A percentile compares a stretch with the other conserved stretches of the same genome.
phyloP scores from a whole-genome alignment of 92 coral and sea anemone species.

The Epizoanthus illoricatus region DNA sequence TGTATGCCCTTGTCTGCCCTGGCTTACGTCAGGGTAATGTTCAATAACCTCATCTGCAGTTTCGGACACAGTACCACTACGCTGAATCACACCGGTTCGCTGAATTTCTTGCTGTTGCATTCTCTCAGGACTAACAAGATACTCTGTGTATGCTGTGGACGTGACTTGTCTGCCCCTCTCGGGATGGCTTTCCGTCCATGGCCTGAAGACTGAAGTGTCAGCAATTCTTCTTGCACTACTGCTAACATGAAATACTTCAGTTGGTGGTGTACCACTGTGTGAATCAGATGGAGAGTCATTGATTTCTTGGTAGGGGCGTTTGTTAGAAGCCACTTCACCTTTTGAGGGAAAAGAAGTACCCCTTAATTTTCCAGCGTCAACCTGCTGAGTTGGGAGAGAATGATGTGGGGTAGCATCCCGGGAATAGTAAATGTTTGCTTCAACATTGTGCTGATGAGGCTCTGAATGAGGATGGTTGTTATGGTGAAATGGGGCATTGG shows the following conservation, averaged over 20 bases:
- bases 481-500: no score
- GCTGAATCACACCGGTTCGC: not conserved
- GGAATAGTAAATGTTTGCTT: not conserved
- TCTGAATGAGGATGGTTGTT: not conserved
- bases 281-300: not conserved
- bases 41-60: not conserved
- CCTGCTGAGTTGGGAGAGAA: slow-evolving; percentile 15
- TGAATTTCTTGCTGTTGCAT: not conserved
- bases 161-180: not conserved
- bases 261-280: not conserved
- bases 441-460: not conserved
- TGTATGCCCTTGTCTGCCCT: not conserved
- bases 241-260: not conserved
- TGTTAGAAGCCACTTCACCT: not conserved
- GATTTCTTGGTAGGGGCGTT: not conserved
- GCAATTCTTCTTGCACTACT: not conserved
- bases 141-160: not conserved
- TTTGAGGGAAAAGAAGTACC: not conserved
- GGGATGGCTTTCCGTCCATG: not conserved
- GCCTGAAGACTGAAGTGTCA: not conserved
- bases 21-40: not conserved
- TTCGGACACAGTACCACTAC: slow-evolving; percentile 3
- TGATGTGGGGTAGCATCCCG: not conserved
- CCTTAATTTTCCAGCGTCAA: slow-evolving; percentile 6
- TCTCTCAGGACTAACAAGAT: not conserved